A percentile compares a stretch with the other conserved stretches of the same genome.
Conservation (phyloP, 2,113 vertebrate species). For the Bujurquina vittata region DNA sequence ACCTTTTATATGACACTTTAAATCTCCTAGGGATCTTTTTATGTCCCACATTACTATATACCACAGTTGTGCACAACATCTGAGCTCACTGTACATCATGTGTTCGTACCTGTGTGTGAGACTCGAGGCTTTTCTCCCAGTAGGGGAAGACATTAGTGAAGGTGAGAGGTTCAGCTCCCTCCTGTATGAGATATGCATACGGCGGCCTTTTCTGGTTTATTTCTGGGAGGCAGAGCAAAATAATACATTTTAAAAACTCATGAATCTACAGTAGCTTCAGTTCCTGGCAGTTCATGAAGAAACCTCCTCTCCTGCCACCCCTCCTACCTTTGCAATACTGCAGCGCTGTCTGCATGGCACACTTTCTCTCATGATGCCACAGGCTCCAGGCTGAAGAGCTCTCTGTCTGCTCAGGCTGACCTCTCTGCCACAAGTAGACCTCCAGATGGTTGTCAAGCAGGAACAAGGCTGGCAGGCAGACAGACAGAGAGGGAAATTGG, state of each 20-base stretch:
- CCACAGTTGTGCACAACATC: not conserved
- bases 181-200: constrained; percentile 78
- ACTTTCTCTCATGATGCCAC: constrained; percentile 76
- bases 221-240: constrained; percentile 62
- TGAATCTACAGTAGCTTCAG: not conserved
- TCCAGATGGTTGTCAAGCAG: constrained; percentile 83
- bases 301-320: not conserved
- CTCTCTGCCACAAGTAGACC: constrained; percentile 83
- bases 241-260: not conserved
- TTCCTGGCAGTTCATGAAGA: not conserved
- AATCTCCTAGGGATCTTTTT: not conserved
- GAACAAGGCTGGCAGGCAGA: constrained; percentile 75
- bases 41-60: not conserved
- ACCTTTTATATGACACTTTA: not conserved
- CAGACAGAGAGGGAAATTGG: not conserved
- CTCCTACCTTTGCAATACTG: constrained; percentile 82
- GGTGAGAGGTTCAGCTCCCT: constrained; percentile 81
- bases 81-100: not conserved
- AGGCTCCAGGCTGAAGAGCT: constrained; percentile 55
- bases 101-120: constrained; percentile 58
- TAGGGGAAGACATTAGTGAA: constrained; percentile 85
- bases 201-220: constrained; percentile 79
- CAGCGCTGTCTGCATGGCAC: constrained; percentile 81
- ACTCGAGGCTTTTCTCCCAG: constrained; percentile 74
- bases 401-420: constrained; percentile 48